Evolutionary conservation across 1,140 invertebrate genomes (phyloP).

Genomic region (Drosophila murphyi): DNA sequence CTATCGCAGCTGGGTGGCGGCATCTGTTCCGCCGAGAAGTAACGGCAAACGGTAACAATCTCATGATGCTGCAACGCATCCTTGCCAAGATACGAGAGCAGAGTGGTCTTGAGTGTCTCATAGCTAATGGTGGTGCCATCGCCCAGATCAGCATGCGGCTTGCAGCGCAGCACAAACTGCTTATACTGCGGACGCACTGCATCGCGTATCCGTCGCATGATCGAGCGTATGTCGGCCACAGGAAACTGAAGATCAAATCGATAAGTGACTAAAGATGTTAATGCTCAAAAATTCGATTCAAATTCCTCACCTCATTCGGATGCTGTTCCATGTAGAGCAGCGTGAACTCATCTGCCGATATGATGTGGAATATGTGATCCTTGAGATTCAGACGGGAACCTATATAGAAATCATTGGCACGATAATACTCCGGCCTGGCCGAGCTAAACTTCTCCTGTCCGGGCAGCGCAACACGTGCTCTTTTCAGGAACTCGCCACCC

Average conservation of each 20-base stretch:
- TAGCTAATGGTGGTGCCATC: slow-evolving; percentile 75
- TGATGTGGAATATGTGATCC: slow-evolving; percentile 90
- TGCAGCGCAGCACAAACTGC: slow-evolving; percentile 89
- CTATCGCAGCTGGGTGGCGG: slow-evolving; percentile 84
- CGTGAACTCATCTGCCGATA: slow-evolving; percentile 93
- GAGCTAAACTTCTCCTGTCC: slow-evolving; percentile 89
- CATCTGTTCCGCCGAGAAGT: slow-evolving; percentile 86
- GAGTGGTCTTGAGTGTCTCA: slow-evolving; percentile 86
- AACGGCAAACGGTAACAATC: slow-evolving; percentile 89
- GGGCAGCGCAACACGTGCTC: slow-evolving; percentile 89
- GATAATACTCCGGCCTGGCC: slow-evolving; percentile 90
- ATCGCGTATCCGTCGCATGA: slow-evolving; percentile 89
- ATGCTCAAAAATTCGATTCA: not conserved
- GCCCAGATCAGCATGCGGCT: slow-evolving; percentile 84
- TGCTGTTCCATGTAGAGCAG: slow-evolving; percentile 94
- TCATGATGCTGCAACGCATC: slow-evolving; percentile 91
- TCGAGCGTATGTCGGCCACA: slow-evolving; percentile 88
- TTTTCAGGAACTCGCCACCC: slow-evolving; percentile 89
- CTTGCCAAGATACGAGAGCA: slow-evolving; percentile 86
- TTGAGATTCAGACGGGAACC: slow-evolving; percentile 91
- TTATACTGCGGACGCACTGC: slow-evolving; percentile 88
- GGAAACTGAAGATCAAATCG: slow-evolving; percentile 86
- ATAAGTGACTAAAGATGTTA: not conserved
- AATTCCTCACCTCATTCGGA: slow-evolving; percentile 87
- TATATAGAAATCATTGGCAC: slow-evolving; percentile 91